Conservation (phyloP, 2,888 invertebrate species). For the Yponomeuta sedellus region DNA sequence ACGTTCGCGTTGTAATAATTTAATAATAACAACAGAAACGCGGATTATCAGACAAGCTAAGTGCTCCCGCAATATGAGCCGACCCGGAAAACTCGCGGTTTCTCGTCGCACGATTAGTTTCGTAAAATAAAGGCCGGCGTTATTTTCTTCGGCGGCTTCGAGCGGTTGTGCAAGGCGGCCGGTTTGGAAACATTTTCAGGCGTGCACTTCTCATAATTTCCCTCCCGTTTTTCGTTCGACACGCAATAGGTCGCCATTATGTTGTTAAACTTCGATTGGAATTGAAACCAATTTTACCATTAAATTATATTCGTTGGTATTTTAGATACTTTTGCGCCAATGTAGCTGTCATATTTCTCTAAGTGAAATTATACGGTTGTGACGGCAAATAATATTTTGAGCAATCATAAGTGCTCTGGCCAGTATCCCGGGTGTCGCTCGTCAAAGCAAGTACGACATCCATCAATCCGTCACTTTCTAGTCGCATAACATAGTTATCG, state of each 20-base stretch:
- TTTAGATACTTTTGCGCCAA: neutral
- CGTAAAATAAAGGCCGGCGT: conserved; percentile 45
- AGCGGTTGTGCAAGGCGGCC: conserved; percentile 50
- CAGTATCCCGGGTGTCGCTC: neutral
- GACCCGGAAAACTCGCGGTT: conserved; percentile 62
- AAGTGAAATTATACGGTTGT: neutral
- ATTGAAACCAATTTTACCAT: conserved; percentile 3
- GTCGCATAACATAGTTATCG: conserved; percentile 2
- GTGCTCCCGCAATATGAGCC: conserved; percentile 42
- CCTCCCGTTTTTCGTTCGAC: conserved; percentile 23
- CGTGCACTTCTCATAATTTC: conserved; percentile 31
- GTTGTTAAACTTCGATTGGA: conserved; percentile 16
- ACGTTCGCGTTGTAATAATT: conserved; percentile 37
- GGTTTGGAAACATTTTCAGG: conserved; percentile 38
- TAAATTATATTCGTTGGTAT: neutral
- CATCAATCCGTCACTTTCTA: conserved; percentile 14
- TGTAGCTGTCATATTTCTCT: neutral
- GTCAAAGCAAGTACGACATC: conserved; percentile 3
- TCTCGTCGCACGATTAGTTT: conserved; percentile 61
- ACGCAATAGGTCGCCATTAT: conserved; percentile 15
- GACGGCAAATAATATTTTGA: neutral
- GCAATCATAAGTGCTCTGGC: neutral
- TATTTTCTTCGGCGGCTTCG: conserved; percentile 46
- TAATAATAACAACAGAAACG: conserved; percentile 37
- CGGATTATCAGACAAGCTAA: conserved; percentile 40